Base-by-base conservation (phyloP, 2,888 invertebrate genomes). In the Plebejus melissa region DNA sequence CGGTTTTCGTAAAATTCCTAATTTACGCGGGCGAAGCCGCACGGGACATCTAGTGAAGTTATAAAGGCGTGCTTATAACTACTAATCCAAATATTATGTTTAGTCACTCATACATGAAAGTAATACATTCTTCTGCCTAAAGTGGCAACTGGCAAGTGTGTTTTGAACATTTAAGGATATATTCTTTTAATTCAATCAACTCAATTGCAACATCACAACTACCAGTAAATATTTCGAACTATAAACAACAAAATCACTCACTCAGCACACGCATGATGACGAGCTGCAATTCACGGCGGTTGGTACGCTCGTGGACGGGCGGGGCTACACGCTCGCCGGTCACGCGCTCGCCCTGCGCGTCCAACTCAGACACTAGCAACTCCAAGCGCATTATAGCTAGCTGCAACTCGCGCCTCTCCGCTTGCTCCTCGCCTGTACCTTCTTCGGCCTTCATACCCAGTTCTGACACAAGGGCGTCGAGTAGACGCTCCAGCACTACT, bases 191-290 rank as follows among this genome's bases (percentile, higher is more conserved):
- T 0, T 9, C 1, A 9, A 2, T 9, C 9, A 7, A 41, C 41
- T 41, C 41, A 9, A 41, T 41, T 41, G 7, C 9, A 41, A 9
- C 41, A 41, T 41, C 7, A 2, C 9, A 41, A 3, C 0, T 50
- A 1, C 13, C 13, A 50, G 4, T 50, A 50, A 13, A 13, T n/a
- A 58, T 22, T 22, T 58, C 1, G 3, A 58, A 58, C 57, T 22
- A 58, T 60, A 60, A 28, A 22, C 9, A 9, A 60, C 82, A 76
- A 77, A 46, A 54, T 57, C 76, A 95, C 95, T 94, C 93, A 95
- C 98, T 98, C 72, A 99, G 94, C 50, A 99, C 94, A 77, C 98
- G 94, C 94, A 99, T 96, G 77, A 98, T 95, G 54, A 98, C 96
- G 11, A 99, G 94, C 85, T 98, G 97, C 77, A 98, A 96, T 91